phyloP scores from a whole-genome alignment of 2,113 vertebrate species.

The Gobiocypris rarus region DNA sequence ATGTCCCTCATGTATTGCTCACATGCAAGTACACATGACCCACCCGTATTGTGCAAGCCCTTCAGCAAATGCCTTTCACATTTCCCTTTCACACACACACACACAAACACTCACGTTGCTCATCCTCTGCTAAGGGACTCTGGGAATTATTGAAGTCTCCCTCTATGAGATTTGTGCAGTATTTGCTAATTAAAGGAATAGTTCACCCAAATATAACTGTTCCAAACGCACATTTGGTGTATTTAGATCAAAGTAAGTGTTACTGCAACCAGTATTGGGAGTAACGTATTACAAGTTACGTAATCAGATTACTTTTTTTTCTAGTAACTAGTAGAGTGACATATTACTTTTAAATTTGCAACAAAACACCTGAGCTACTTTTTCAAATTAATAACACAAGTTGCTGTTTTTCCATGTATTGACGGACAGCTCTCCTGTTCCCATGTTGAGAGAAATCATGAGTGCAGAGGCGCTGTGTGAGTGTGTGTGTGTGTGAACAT shows the following conservation, averaged over 20 bases:
- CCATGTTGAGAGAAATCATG: no score
- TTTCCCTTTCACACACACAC: neutral
- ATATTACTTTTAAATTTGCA: no score
- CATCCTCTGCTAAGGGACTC: neutral
- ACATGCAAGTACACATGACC: constrained; percentile 65
- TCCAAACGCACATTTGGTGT: neutral
- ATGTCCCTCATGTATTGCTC: constrained; percentile 59
- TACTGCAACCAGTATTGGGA: neutral
- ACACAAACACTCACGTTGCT: no score
- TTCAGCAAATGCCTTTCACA: constrained; percentile 37
- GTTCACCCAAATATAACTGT: neutral
- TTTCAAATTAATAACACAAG: no score
- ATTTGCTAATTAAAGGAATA: neutral
- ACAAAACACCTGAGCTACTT: no score
- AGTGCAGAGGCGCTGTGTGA: no score
- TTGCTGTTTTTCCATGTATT: no score
- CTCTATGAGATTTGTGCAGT: neutral
- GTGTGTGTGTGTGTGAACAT: no score
- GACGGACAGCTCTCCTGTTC: no score
- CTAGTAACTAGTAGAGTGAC: no score
- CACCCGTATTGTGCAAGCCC: constrained; percentile 42
- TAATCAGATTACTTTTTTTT: no score
- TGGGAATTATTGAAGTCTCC: neutral
- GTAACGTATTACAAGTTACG: no score
- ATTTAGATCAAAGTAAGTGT: neutral